phyloP scores from a whole-genome alignment of 1,140 invertebrate species.

The Bombus superbus region DNA sequence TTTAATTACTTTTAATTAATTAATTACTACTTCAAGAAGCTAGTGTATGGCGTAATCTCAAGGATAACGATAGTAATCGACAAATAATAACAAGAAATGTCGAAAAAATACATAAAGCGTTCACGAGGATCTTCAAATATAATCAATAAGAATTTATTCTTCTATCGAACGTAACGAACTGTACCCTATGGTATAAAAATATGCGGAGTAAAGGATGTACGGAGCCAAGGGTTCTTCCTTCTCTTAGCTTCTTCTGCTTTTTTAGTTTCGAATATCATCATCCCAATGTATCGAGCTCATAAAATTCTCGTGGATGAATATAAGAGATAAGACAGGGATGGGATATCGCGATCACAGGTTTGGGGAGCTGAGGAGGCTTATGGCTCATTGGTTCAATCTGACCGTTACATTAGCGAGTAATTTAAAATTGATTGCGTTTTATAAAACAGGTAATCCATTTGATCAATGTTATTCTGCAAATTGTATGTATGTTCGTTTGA shows the following conservation, averaged over 20 bases:
- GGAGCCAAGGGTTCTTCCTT: too few relatives aligned
- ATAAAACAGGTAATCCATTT: not conserved
- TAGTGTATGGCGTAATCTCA: not conserved
- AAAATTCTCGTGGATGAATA: not conserved
- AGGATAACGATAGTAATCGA: conserved; percentile 12
- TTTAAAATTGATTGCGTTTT: not conserved
- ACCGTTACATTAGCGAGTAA: not conserved
- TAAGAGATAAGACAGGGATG: not conserved
- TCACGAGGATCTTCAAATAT: not conserved
- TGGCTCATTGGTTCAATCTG: too few relatives aligned
- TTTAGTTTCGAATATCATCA: not conserved
- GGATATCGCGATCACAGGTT: not conserved
- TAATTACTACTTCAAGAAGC: not conserved
- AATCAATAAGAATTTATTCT: not conserved
- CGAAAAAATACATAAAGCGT: not conserved
- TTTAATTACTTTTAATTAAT: too few relatives aligned
- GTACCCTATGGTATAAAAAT: not conserved
- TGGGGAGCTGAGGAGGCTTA: not conserved
- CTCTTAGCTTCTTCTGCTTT: not conserved
- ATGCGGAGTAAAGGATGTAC: not conserved
- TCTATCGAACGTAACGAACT: not conserved
- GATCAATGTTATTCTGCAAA: not conserved
- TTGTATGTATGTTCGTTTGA: not conserved
- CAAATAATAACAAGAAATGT: conserved; percentile 28
- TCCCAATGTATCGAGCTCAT: not conserved